Percentiles rank a stretch among this genome's conserved stretches.
phyloP scores from a whole-genome alignment of 2,888 invertebrate species.

The Diadegma fenestrale region DNA sequence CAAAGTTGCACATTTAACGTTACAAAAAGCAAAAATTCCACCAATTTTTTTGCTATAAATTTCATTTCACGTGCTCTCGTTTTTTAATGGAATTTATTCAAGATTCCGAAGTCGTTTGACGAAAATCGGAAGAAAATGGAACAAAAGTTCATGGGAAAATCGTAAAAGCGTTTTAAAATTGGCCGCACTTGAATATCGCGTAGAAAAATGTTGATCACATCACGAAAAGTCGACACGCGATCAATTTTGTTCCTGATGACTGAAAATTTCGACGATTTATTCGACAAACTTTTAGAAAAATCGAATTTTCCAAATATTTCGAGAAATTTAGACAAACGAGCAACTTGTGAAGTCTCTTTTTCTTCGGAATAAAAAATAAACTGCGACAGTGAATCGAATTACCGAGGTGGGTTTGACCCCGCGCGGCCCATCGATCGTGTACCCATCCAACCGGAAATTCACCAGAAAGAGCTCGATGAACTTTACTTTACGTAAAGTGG shows the following conservation, averaged over 20 bases:
- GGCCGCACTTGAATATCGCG: not conserved
- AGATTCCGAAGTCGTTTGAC: not conserved
- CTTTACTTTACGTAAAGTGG: constrained; percentile 50
- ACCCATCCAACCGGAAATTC: constrained; percentile 62
- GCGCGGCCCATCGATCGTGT: constrained; percentile 60
- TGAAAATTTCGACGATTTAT: not conserved
- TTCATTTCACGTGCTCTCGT: not conserved
- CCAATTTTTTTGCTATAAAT: not conserved
- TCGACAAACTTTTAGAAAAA: not conserved
- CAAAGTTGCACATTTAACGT: not conserved
- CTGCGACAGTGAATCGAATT: constrained; percentile 33
- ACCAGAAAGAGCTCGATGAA: constrained; percentile 44
- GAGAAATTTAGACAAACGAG: not conserved
- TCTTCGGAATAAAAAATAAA: constrained; percentile 12
- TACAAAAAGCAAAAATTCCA: not conserved
- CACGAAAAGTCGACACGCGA: not conserved
- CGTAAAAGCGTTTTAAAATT: not conserved
- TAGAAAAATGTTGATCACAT: not conserved
- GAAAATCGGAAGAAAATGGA: not conserved
- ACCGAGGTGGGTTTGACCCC: constrained; percentile 52
- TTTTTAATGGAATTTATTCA: not conserved
- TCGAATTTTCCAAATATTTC: not conserved
- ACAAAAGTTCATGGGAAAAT: not conserved
- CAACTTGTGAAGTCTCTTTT: constrained; percentile 17
- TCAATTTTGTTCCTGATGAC: not conserved